A percentile compares a stretch with the other conserved stretches of the same genome.
These are phyloP conservation scores for Bombus superbus DNA, from an alignment of 1,140 invertebrate genomes.

Conservation along the genomic window DNA sequence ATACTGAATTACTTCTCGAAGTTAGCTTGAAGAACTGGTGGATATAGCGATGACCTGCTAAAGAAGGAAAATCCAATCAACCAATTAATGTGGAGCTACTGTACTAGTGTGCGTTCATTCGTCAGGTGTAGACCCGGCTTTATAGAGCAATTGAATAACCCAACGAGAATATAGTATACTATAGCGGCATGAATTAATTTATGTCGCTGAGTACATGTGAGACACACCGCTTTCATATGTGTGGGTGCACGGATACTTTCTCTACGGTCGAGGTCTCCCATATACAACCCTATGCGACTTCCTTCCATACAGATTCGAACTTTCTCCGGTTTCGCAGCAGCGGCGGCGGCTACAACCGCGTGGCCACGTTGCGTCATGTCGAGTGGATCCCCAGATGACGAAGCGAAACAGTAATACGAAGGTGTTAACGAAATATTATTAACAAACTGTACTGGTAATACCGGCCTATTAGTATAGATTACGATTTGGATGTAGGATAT, in stretches of 20 bases:
- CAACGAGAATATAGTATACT: not conserved
- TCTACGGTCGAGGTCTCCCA: slow-evolving; percentile 53
- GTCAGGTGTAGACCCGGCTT: not conserved
- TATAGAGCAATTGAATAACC: not conserved
- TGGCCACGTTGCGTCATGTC: slow-evolving; percentile 58
- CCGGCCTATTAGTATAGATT: not conserved
- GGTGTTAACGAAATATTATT: slow-evolving; percentile 33
- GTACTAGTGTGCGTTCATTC: not conserved
- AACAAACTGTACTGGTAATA: not conserved
- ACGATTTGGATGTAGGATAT: not conserved
- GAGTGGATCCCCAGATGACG: slow-evolving; percentile 5
- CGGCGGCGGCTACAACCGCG: not conserved
- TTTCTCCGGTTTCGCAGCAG: slow-evolving; percentile 61
- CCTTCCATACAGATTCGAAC: slow-evolving; percentile 57
- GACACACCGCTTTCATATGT: not conserved
- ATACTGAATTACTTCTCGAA: not conserved
- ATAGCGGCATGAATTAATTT: slow-evolving; percentile 54
- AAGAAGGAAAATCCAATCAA: not conserved
- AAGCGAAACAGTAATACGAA: slow-evolving; percentile 9
- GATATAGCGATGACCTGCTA: not conserved
- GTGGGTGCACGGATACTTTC: slow-evolving; percentile 66
- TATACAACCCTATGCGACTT: slow-evolving; percentile 37
- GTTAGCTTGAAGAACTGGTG: not conserved
- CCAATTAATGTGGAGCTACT: too few species aligned
- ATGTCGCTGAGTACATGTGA: slow-evolving; percentile 21